These are phyloP conservation scores for Hydroisotoma schaefferi DNA, from an alignment of 2,888 invertebrate species.

Conservation along the genomic window DNA sequence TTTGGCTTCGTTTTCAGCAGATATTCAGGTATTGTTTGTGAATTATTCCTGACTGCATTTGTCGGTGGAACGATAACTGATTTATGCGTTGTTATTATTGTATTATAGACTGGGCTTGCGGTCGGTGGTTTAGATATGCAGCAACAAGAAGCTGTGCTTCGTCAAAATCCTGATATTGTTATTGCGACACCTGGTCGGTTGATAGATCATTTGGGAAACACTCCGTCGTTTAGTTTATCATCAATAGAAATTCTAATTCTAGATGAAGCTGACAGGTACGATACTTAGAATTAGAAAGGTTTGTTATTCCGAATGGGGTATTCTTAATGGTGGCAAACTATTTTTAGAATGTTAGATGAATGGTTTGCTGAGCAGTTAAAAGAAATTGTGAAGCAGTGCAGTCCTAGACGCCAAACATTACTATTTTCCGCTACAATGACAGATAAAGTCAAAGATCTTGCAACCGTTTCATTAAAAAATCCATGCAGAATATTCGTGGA, in stretches of 20 bases:
- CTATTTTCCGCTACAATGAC: slow-evolving; percentile 99
- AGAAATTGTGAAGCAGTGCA: slow-evolving; percentile 90
- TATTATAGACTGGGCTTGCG: slow-evolving; percentile 68
- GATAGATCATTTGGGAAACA: slow-evolving; percentile 96
- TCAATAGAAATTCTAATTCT: slow-evolving; percentile 89
- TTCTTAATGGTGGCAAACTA: not conserved
- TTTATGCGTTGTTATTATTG: not conserved
- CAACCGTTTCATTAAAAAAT: slow-evolving; percentile 84
- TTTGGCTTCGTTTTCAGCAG: slow-evolving; percentile 77
- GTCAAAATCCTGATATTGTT: slow-evolving; percentile 74
- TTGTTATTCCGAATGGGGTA: too few species aligned
- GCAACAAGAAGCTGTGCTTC: slow-evolving; percentile 70
- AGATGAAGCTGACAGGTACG: slow-evolving; percentile 82
- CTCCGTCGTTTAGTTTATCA: slow-evolving; percentile 84
- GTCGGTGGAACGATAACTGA: not conserved
- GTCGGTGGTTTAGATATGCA: slow-evolving; percentile 86
- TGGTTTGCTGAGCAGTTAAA: slow-evolving; percentile 99
- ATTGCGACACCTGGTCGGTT: slow-evolving; percentile 99
- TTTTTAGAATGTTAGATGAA: slow-evolving; percentile 84
- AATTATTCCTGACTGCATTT: too few species aligned
- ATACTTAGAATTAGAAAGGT: too few species aligned
- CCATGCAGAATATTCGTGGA: slow-evolving; percentile 95
- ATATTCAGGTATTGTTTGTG: slow-evolving; percentile 40
- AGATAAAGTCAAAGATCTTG: slow-evolving; percentile 92
- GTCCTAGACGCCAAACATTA: slow-evolving; percentile 89